phyloP scores from a whole-genome alignment of 2,797 vertebrate genomes.

The Typhlichthys subterraneus region DNA sequence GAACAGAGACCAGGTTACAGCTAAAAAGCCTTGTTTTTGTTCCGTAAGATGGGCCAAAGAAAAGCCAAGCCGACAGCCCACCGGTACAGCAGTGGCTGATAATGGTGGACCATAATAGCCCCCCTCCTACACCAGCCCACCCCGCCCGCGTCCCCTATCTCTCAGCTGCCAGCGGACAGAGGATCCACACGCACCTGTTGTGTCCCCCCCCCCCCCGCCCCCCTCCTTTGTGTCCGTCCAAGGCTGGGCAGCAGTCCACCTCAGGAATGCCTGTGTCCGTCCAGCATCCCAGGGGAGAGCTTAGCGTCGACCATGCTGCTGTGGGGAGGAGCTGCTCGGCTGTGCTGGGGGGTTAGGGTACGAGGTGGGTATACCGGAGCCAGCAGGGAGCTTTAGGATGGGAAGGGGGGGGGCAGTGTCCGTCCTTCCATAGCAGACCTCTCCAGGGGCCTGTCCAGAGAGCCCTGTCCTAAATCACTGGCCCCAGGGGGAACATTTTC shows the following conservation, averaged over 20 bases:
- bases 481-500: conserved; percentile 75
- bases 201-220: conserved; percentile 39
- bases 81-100: conserved; percentile 44
- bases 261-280: conserved; percentile 72
- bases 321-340: conserved; percentile 8
- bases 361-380: conserved; percentile 1
- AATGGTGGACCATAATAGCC: conserved; percentile 55
- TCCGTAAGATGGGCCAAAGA: conserved; percentile 17
- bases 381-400: conserved; percentile 49
- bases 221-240: conserved; percentile 52
- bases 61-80: conserved; percentile 56
- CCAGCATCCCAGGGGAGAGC: conserved; percentile 67
- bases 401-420: conserved; percentile 36
- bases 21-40: conserved; percentile 66
- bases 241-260: conserved; percentile 59
- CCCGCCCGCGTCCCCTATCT: conserved; percentile 43
- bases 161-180: conserved; percentile 73
- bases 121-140: background rate
- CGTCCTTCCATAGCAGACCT: conserved; percentile 56
- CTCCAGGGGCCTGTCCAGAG: conserved; percentile 72
- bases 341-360: background rate
- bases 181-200: conserved; percentile 75
- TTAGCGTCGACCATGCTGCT: conserved; percentile 43
- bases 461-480: conserved; percentile 80
- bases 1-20: conserved; percentile 66